Evolutionary conservation across 2,113 vertebrate species (phyloP).

Genomic region (Myiagra hebetior): DNA sequence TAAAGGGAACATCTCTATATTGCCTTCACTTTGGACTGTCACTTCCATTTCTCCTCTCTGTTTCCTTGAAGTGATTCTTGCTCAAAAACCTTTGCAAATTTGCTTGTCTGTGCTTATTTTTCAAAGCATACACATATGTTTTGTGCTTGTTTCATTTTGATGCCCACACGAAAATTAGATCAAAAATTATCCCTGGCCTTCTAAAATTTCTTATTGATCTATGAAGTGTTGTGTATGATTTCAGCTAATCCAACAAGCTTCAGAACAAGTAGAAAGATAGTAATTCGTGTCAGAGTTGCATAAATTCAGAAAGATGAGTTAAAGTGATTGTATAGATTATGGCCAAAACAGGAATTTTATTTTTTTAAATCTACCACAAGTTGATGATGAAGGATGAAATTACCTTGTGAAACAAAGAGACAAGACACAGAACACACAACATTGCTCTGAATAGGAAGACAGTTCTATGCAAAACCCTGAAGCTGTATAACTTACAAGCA

Average conservation of each 20-base stretch:
- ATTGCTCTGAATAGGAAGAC: neutral
- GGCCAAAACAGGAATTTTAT: constrained; percentile 22
- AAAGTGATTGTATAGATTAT: neutral
- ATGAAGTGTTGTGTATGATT: neutral
- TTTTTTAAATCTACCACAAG: constrained; percentile 4
- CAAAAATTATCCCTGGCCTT: constrained; percentile 11
- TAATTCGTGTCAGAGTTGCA: neutral
- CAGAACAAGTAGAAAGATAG: neutral
- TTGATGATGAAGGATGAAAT: constrained; percentile 47
- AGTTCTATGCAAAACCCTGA: neutral
- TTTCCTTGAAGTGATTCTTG: neutral
- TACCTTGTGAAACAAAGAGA: neutral
- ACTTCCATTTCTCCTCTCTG: neutral
- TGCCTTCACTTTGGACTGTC: neutral
- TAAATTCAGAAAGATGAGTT: constrained; percentile 46
- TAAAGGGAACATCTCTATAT: neutral
- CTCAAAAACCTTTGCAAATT: neutral
- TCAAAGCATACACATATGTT: neutral
- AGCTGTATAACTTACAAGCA: neutral
- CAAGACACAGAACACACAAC: neutral
- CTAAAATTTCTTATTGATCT: constrained; percentile 46
- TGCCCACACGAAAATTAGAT: neutral
- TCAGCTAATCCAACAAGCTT: neutral
- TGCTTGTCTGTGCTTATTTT: neutral
- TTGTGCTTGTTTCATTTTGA: neutral